Percentiles rank a stretch among this genome's conserved stretches.
phyloP scores from a whole-genome alignment of 2,113 vertebrate genomes.

The Dipodomys stephensi region DNA sequence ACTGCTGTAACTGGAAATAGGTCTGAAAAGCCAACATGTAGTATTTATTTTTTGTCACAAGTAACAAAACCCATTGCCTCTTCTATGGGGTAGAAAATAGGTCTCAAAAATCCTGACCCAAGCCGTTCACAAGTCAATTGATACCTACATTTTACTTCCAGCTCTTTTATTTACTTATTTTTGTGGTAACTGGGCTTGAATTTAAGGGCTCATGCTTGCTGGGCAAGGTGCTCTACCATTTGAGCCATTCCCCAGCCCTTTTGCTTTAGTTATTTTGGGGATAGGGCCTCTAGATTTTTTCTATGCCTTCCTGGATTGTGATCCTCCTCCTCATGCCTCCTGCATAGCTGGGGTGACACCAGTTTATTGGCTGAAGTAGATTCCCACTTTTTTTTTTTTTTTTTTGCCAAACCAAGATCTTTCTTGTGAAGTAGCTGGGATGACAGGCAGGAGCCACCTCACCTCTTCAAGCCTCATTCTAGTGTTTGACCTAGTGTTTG shows the following conservation, averaged over 20 bases:
- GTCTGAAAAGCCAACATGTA: not conserved
- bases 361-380: too few relatives aligned
- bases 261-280: not conserved
- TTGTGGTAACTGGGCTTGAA: not conserved
- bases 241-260: too few relatives aligned
- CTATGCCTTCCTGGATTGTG: not conserved
- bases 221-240: too few relatives aligned
- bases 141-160: constrained; percentile 17
- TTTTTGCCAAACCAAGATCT: too few relatives aligned
- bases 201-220: not conserved
- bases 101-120: not conserved
- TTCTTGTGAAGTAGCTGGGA: too few relatives aligned
- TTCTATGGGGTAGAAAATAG: not conserved
- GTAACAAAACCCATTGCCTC: constrained; percentile 28
- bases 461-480: too few relatives aligned
- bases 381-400: too few relatives aligned
- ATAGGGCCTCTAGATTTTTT: not conserved
- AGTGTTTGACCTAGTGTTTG: not conserved
- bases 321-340: too few relatives aligned
- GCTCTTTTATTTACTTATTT: not conserved
- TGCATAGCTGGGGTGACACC: too few relatives aligned
- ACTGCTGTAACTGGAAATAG: not conserved
- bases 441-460: too few relatives aligned
- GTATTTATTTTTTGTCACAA: not conserved
- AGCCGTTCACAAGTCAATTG: not conserved